Evolutionary conservation across 2,888 invertebrate genomes (phyloP).

Genomic region (Glyphotaelius pellucidus): DNA sequence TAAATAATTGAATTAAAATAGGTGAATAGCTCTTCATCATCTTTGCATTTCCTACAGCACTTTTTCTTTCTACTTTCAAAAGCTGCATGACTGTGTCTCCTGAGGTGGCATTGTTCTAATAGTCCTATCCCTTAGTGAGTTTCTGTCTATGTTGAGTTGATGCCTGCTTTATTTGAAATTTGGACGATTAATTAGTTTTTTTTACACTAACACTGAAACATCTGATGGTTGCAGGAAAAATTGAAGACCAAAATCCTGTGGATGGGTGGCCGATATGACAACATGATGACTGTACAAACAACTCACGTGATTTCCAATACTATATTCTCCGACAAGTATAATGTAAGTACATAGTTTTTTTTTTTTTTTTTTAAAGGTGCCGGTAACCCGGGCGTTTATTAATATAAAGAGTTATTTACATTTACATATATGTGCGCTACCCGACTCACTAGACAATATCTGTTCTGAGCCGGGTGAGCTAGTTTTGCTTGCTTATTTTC

Average conservation of each 20-base stretch:
- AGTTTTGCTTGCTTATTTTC: background rate
- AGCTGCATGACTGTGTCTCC: too few relatives aligned
- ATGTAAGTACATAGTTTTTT: slow-evolving; percentile 76
- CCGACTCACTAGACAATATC: too few relatives aligned
- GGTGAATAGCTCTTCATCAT: too few relatives aligned
- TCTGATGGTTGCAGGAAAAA: slow-evolving; percentile 72
- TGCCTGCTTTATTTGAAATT: background rate
- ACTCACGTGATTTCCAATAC: slow-evolving; percentile 91
- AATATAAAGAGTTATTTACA: too few relatives aligned
- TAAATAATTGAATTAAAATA: too few relatives aligned
- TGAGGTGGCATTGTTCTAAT: too few relatives aligned
- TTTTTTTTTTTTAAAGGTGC: too few relatives aligned
- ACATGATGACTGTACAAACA: slow-evolving; percentile 80
- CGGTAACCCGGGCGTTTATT: too few relatives aligned
- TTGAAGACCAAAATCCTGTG: slow-evolving; percentile 81
- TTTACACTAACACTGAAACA: background rate
- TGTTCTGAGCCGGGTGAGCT: too few relatives aligned
- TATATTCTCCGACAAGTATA: slow-evolving; percentile 86
- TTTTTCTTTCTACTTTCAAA: too few relatives aligned
- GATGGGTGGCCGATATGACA: slow-evolving; percentile 87
- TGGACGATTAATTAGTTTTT: background rate
- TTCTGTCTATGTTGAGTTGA: background rate
- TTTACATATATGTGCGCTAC: too few relatives aligned
- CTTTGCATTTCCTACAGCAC: too few relatives aligned
- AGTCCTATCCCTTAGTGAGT: background rate